Evolutionary conservation across 2,113 vertebrate genomes (phyloP), one percentile per base, ranked within the genome.

Genomic region (Cariama cristata): DNA sequence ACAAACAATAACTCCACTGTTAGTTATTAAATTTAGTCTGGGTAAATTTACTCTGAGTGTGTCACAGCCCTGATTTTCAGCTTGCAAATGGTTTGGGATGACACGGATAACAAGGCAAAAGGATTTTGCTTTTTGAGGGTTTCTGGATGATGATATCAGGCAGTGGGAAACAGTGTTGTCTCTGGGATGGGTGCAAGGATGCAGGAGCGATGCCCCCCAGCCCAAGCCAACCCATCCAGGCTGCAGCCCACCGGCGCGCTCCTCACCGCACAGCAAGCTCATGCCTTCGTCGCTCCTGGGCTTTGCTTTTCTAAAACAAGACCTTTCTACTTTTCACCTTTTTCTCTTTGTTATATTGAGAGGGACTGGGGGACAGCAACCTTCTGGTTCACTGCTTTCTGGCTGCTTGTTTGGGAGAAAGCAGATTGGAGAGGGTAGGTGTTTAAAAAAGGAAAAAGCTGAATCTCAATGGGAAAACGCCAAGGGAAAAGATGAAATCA

Each of bases 11-110:
- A 47, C 66, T 69, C 52, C 12, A 6, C 86, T 67, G 52, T 84
- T 91, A 62, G 52, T 89, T 80, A 92, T 93, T 90, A 72, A 21
- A 35, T 96, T 93, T 89, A 55, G 91, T 52, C 83, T 80, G 83
- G 21, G 59, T 69, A 74, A 71, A 88, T 94, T n/a, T 88, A 58
- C 59, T 79, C 64, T 59, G 79, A 62, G 64, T 4, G 0, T 15
- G 14, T 63, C 68, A 91, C 45, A 75, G 52, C 28, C 60, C 68
- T 64, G 44, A 74, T 75, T 91, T 86, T 67, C 73, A 89, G 49
- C 56, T 89, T 63, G 33, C 59, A 71, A 35, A 30, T 63, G 28
- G 19, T 71, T 91, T 89, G 59, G 69, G 27, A 23, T 69, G 26
- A 32, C 4, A 1, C 17, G 47, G 68, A 77, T 79, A 74, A 60